Conservation (phyloP, 2,113 vertebrate species). For the Melanotaenia duboulayi region DNA sequence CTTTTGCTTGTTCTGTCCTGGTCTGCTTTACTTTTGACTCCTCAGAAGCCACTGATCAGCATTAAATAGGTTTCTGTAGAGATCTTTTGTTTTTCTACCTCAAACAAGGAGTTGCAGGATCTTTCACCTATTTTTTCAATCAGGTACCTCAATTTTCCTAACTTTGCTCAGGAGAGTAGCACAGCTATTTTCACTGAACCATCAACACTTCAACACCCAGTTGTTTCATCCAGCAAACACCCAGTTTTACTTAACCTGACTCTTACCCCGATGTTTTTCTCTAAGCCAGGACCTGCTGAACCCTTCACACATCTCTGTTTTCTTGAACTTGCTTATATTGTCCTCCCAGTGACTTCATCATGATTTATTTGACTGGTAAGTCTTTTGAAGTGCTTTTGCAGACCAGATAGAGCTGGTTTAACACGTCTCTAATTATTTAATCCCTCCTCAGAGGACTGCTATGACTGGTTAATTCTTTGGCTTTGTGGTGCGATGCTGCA, state of each 20-base stretch:
- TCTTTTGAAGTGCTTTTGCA: background rate
- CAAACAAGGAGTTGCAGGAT: background rate
- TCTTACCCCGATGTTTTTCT: background rate
- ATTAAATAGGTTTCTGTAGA: too few species aligned
- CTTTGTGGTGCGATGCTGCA: conserved; percentile 10
- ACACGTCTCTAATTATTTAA: background rate
- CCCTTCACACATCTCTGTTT: background rate
- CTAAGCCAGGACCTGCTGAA: background rate
- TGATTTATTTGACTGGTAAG: background rate
- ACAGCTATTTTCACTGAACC: background rate
- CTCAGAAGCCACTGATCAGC: too few species aligned
- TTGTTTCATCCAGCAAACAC: background rate
- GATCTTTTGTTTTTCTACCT: background rate
- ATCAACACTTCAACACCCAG: background rate
- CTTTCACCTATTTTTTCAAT: background rate
- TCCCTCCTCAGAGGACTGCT: background rate
- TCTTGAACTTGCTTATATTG: background rate
- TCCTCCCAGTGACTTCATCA: background rate
- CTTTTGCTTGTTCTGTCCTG: too few species aligned
- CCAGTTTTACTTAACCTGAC: background rate
- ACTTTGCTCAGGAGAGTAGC: background rate
- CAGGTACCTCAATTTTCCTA: background rate
- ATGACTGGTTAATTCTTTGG: background rate
- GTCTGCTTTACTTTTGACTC: too few species aligned
- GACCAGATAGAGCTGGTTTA: background rate